Percentiles rank a stretch among this genome's conserved stretches.
Evolutionary conservation across 2,888 invertebrate genomes (phyloP).

Genomic region (Leptopilina syphax): DNA sequence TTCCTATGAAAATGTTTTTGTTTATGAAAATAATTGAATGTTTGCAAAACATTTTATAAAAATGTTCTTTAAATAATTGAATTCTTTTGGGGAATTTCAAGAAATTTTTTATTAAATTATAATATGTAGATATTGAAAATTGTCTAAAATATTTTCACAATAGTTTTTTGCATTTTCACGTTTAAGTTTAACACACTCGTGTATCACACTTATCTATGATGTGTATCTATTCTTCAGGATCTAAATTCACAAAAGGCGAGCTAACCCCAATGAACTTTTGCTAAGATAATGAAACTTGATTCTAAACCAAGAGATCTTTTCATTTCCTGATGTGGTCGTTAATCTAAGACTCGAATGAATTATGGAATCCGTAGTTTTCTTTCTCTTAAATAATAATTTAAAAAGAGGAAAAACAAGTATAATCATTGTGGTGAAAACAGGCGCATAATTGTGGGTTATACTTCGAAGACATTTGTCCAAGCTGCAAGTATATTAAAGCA

Average conservation of each 20-base stretch:
- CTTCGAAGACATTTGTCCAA: background rate
- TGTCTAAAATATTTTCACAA: no score
- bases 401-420: background rate
- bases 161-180: no score
- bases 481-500: background rate
- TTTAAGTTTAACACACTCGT: no score
- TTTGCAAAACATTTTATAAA: no score
- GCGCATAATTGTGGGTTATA: background rate
- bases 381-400: background rate
- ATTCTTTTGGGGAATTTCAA: no score
- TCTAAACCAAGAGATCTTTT: background rate
- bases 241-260: background rate
- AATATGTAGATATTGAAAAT: no score
- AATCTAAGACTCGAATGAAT: background rate
- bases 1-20: no score
- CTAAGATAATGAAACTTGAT: slow-evolving; percentile 1
- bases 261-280: background rate
- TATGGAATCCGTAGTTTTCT: background rate
- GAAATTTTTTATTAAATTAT: no score
- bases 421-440: background rate
- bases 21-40: no score
- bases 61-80: no score
- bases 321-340: background rate
- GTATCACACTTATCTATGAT: no score
- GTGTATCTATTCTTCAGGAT: background rate